Evolutionary conservation across 2,888 invertebrate species (phyloP), one percentile per base, ranked within the genome.

Genomic region (Dryocosmus kuriphilus): DNA sequence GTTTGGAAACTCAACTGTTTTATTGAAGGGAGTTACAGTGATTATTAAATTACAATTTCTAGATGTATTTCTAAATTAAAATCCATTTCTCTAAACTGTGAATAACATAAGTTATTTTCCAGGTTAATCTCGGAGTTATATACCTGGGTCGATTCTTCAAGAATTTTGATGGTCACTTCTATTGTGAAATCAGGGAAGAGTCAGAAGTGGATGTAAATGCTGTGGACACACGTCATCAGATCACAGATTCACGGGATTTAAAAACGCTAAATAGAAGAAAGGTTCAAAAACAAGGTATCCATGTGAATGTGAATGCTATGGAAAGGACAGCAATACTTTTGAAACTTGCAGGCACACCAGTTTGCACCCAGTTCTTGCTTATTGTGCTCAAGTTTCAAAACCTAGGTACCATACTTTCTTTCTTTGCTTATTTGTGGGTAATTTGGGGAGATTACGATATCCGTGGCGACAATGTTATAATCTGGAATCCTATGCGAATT

Each of bases 61-160:
- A n/a, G n/a, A n/a, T n/a, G n/a, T n/a, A n/a, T n/a, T n/a, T n/a
- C n/a, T n/a, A n/a, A n/a, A n/a, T n/a, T n/a, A n/a, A n/a, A n/a
- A n/a, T n/a, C n/a, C n/a, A n/a, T 30, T 73, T 30, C 4, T 51
- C 22, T 51, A 16, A 51, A 51, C 30, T 46, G 14, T 19, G 38
- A 60, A 41, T 51, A 14, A 51, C 41, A 19, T 67, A 71, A 71
- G 32, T 8, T 41, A 74, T 75, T 14, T 78, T 78, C 32, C 67
- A 89, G 90, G 80, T 87, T 30, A 91, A 91, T 7, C 73, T 90
- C 0, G 91, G 88, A 6, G 81, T 85, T 2, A 89, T 89, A 76
- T 90, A 89, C 82, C 80, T 88, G 63, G 89, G 89, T 4, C 86
- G 85, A 14, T 85, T 81, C 24, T 91, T 86, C 77, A 80, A 87